A percentile compares a stretch with the other conserved stretches of the same genome.
phyloP scores from a whole-genome alignment of 53 echinoderm and acorn worm genomes.

The Mesocentrotus franciscanus region DNA sequence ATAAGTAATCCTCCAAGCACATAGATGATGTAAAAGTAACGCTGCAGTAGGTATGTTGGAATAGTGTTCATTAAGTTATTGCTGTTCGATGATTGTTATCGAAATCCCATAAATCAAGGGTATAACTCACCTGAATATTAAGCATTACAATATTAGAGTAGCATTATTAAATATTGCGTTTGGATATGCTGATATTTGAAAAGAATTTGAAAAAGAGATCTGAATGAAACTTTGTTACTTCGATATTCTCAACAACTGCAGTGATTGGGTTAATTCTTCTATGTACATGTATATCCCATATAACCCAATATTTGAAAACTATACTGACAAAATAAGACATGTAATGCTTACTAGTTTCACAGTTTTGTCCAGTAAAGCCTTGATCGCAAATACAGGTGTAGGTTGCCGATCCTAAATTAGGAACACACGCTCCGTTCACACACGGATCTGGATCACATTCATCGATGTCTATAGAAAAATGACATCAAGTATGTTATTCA shows the following conservation, averaged over 20 bases:
- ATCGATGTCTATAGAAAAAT: slow-evolving; percentile 57
- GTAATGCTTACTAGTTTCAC: slow-evolving; percentile 67
- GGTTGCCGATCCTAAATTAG: slow-evolving; percentile 11
- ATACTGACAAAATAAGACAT: background rate
- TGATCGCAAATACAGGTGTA: slow-evolving; percentile 60
- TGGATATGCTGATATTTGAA: too few relatives aligned
- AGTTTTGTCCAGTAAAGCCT: slow-evolving; percentile 72
- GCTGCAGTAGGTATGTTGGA: too few relatives aligned
- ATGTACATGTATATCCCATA: background rate
- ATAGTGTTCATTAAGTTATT: too few relatives aligned
- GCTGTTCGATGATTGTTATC: too few relatives aligned
- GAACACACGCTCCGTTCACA: slow-evolving; percentile 46
- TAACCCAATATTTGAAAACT: background rate
- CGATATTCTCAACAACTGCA: background rate
- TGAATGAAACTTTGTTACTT: background rate
- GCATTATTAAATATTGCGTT: too few relatives aligned
- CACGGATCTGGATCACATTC: slow-evolving; percentile 68
- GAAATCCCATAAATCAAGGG: too few relatives aligned
- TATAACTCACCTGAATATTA: too few relatives aligned
- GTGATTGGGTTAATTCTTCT: background rate
- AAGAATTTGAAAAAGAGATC: too few relatives aligned
- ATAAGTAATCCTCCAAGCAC: too few relatives aligned
- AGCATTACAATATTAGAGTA: too few relatives aligned
- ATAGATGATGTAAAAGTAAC: too few relatives aligned
- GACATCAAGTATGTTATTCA: background rate